phyloP scores from a whole-genome alignment of 2,888 invertebrate species.

The Hypomecis punctinalis region DNA sequence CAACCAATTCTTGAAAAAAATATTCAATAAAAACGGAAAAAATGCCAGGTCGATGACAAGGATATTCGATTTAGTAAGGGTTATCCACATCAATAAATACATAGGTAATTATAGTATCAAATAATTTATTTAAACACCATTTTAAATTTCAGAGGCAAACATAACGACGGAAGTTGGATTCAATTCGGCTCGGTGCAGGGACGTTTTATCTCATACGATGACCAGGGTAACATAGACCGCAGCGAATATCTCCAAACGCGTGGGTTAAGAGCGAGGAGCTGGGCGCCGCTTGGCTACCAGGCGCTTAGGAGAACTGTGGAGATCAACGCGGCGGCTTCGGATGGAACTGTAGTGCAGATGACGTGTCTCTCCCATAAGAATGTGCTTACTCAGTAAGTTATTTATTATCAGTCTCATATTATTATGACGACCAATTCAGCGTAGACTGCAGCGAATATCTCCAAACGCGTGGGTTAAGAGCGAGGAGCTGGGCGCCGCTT shows the following conservation, averaged over 20 bases:
- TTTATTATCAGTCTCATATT: conserved; percentile 63
- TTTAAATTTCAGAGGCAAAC: conserved; percentile 60
- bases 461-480: conserved; percentile 81
- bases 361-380: conserved; percentile 80
- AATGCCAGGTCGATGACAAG: too few relatives aligned
- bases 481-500: conserved; percentile 71
- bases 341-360: conserved; percentile 85
- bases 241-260: conserved; percentile 78
- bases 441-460: conserved; percentile 66
- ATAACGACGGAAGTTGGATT: conserved; percentile 80
- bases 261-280: conserved; percentile 78
- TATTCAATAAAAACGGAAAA: too few relatives aligned
- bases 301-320: conserved; percentile 61
- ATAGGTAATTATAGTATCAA: too few relatives aligned
- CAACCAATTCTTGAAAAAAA: too few relatives aligned
- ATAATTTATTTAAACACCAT: too few relatives aligned
- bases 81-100: too few relatives aligned
- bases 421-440: too few relatives aligned
- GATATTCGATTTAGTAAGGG: too few relatives aligned
- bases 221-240: conserved; percentile 59
- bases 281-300: conserved; percentile 61
- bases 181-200: conserved; percentile 88
- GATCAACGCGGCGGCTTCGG: conserved; percentile 71
- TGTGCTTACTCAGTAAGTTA: conserved; percentile 84
- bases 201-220: conserved; percentile 76